A percentile compares a stretch with the other conserved stretches of the same genome.
These are phyloP conservation scores for Planiliza haematocheilus DNA, from an alignment of 2,113 vertebrate species.

Conservation along the genomic window DNA sequence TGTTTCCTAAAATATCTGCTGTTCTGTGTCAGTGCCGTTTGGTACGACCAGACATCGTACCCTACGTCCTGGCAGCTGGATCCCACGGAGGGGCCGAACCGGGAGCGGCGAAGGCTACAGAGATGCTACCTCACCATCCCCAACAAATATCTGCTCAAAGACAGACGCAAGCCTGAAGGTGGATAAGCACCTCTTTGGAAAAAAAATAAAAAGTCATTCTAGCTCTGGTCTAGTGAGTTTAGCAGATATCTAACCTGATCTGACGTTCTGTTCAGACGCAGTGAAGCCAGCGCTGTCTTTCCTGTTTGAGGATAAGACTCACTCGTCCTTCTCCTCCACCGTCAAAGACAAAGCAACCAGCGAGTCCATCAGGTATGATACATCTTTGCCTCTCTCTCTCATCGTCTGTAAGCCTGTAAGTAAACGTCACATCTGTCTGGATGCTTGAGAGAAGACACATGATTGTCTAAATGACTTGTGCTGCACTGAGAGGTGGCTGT, in stretches of 20 bases:
- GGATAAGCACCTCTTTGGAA: constrained; percentile 15
- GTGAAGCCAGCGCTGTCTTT: constrained; percentile 90
- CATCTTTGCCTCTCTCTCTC: too few species aligned
- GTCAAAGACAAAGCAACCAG: constrained; percentile 99
- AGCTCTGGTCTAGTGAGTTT: too few species aligned
- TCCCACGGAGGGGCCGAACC: constrained; percentile 95
- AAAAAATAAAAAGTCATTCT: neutral
- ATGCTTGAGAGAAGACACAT: constrained; percentile 5
- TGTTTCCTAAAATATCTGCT: neutral
- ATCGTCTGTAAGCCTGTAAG: too few species aligned
- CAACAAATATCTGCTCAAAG: constrained; percentile 96
- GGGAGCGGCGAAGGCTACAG: constrained; percentile 94
- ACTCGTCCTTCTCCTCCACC: constrained; percentile 96
- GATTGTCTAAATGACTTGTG: constrained; percentile 22
- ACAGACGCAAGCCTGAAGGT: constrained; percentile 93
- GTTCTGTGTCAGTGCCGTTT: constrained; percentile 87
- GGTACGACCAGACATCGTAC: constrained; percentile 94
- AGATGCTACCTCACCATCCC: constrained; percentile 97
- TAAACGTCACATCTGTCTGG: constrained; percentile 12
- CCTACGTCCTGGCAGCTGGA: constrained; percentile 97
- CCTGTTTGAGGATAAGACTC: constrained; percentile 96
- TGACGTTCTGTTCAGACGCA: constrained; percentile 82
- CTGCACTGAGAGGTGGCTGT: neutral
- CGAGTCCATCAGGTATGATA: constrained; percentile 98
- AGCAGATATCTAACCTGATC: too few species aligned